phyloP scores from a whole-genome alignment of 35 echinoderm and acorn worm genomes.

The Hemicentrotus pulcherrimus region DNA sequence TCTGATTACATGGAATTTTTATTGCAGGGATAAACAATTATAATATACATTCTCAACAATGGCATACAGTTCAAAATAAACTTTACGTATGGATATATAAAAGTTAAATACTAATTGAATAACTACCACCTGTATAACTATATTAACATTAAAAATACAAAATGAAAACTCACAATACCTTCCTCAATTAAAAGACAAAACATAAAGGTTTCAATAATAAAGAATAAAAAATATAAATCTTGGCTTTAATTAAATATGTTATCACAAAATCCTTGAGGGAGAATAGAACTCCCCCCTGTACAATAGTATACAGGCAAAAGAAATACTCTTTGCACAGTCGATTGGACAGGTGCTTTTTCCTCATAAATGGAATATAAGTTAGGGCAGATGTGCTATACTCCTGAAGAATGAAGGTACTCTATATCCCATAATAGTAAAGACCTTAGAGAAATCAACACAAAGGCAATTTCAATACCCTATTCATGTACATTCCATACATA shows the following conservation, averaged over 20 bases:
- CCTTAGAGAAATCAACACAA: no score
- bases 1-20: neutral
- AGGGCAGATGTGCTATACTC: no score
- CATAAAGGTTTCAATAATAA: neutral
- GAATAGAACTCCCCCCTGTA: neutral
- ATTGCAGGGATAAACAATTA: neutral
- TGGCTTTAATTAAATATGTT: no score
- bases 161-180: neutral
- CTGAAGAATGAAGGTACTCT: no score
- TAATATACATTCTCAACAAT: neutral
- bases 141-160: neutral
- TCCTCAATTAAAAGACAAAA: neutral
- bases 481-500: no score
- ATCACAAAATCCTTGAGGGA: no score
- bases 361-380: no score
- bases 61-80: neutral
- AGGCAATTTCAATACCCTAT: no score
- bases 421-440: no score
- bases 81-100: neutral
- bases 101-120: neutral
- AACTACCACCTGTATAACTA: neutral
- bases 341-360: no score
- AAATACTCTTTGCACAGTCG: no score
- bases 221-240: neutral
- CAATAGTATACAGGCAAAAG: no score